Conservation (phyloP, 2,113 vertebrate genomes). For the Ptilonorhynchus violaceus region DNA sequence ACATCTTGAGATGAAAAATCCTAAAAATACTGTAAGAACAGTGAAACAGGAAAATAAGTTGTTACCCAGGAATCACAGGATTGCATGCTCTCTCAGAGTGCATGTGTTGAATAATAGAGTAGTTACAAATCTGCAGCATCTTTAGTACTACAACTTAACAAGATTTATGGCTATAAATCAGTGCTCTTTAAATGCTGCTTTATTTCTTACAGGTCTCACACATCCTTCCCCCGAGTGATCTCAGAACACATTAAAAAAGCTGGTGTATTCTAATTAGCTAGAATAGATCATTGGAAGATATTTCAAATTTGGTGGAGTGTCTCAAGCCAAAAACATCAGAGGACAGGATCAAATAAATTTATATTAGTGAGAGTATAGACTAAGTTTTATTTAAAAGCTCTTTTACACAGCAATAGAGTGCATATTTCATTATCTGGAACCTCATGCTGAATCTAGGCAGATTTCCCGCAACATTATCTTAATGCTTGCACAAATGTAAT, state of each 20-base stretch:
- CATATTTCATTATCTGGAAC: constrained; percentile 26
- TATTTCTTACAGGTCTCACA: neutral
- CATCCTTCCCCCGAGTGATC: neutral
- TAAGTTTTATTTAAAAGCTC: constrained; percentile 4
- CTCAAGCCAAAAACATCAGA: neutral
- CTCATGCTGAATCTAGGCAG: constrained; percentile 29
- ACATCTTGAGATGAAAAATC: neutral
- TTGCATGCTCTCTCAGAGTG: neutral
- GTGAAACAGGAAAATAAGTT: neutral
- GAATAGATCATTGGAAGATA: neutral
- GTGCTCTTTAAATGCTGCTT: neutral
- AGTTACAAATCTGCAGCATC: neutral
- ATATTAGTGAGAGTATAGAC: neutral
- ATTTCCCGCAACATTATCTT: constrained; percentile 41
- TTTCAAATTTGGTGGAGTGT: neutral
- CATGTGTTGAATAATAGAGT: neutral
- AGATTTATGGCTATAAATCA: neutral
- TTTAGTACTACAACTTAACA: neutral
- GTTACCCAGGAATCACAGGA: neutral
- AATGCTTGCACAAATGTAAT: constrained; percentile 48
- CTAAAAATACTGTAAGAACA: neutral
- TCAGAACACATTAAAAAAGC: neutral
- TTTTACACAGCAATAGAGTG: neutral
- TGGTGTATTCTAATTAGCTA: neutral
- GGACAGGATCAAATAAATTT: neutral